These are phyloP conservation scores for Cynopterus brachyotis DNA, from an alignment of 2,113 vertebrate genomes.

Conservation along the genomic window DNA sequence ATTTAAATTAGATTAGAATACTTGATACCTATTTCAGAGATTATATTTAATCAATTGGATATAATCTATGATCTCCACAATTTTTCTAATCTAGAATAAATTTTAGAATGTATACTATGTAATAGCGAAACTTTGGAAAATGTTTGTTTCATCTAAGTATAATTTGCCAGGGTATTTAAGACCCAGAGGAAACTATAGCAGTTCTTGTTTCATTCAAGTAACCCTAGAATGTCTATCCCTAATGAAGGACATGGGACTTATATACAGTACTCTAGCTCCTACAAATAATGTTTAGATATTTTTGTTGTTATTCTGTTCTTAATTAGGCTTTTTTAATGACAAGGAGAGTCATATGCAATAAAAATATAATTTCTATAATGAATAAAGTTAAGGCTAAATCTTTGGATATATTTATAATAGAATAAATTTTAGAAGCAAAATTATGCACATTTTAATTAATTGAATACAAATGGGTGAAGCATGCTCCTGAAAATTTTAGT, in stretches of 20 bases:
- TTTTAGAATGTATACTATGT: background rate
- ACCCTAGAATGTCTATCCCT: background rate
- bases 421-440: slow-evolving; percentile 36
- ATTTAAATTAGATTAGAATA: background rate
- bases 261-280: background rate
- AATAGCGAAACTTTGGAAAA: background rate
- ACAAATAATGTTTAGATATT: background rate
- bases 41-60: background rate
- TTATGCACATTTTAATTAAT: background rate
- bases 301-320: background rate
- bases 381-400: slow-evolving; percentile 18
- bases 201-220: background rate
- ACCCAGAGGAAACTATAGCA: background rate
- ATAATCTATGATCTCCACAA: background rate
- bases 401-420: background rate
- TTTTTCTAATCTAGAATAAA: background rate
- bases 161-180: background rate
- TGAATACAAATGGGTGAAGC: background rate
- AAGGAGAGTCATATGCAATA: background rate
- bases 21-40: background rate
- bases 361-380: background rate
- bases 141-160: background rate
- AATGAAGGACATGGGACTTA: background rate
- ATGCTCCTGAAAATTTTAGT: background rate
- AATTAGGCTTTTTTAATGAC: background rate